phyloP scores from a whole-genome alignment of 2,888 invertebrate genomes.

The Laothoe populi region DNA sequence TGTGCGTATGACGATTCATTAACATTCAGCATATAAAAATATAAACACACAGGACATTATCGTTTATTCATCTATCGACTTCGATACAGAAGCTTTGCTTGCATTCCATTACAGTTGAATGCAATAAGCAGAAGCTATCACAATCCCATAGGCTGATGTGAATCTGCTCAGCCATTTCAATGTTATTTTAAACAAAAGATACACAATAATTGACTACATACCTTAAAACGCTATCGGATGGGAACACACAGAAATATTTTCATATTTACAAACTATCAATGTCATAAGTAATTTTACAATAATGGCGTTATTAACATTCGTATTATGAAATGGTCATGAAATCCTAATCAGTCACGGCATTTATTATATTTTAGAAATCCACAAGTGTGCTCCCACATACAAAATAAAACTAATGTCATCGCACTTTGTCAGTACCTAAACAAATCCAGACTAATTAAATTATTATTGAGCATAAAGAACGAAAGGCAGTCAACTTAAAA shows the following conservation, averaged over 20 bases:
- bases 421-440: conserved; percentile 58
- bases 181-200: conserved; percentile 66
- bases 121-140: conserved; percentile 56
- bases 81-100: conserved; percentile 19
- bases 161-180: conserved; percentile 61
- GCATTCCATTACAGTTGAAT: conserved; percentile 15
- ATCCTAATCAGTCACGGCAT: conserved; percentile 26
- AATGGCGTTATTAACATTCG: conserved; percentile 19
- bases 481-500: conserved; percentile 79
- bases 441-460: conserved; percentile 62
- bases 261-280: conserved; percentile 16
- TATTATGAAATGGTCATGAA: conserved; percentile 31
- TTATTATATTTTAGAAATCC: conserved; percentile 8
- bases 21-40: conserved; percentile 19
- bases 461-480: conserved; percentile 81
- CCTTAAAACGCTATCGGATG: conserved; percentile 71
- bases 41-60: conserved; percentile 16
- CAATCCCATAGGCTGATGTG: conserved; percentile 58
- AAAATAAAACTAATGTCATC: conserved; percentile 66
- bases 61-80: conserved; percentile 22
- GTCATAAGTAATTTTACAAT: background rate
- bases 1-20: conserved; percentile 21
- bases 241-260: conserved; percentile 38
- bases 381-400: conserved; percentile 26
- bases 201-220: conserved; percentile 84